Base-by-base conservation (phyloP, 2,797 vertebrate genomes). In the Poecilia velifera region DNA sequence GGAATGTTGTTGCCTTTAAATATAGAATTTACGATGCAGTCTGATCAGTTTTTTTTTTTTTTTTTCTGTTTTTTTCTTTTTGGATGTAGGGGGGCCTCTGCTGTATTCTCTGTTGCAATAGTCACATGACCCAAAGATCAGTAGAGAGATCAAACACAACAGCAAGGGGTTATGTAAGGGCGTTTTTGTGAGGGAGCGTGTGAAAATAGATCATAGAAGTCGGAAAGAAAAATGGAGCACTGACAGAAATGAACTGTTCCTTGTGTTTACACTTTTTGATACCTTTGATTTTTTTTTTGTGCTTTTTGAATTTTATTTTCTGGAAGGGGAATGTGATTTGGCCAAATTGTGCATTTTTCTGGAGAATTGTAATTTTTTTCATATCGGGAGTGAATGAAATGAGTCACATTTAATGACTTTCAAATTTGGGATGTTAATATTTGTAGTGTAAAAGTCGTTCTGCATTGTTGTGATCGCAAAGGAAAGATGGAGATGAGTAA, bases 1-100 rank as follows among this genome's bases (percentile, higher is more conserved):
- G 77, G 83, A 82, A 74, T 82, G 80, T 76, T 84, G 68, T 80
- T 90, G 79, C 72, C 68, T 81, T 45, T 77, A 36, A 18, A 86
- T 79, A 75, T 89, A 43, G 87, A 86, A 91, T 90, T 90, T 85
- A 89, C 74, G 86, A 82, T 90, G 82, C 77, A 72, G 76, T 66
- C 71, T 82, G 88, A 79, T 85, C 79, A 49, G 51, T 70, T 90
- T 87, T 87, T 85, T 9, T 0, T 41, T 6, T 39, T 41, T 41
- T 25, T 90, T 87, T 87, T 85, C 5, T 0, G 8, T 6, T 39
- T 41, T 41, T 25, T 36, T n/a, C 12, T n/a, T 46, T 73, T 20
- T 81, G 82, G 82, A 82, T 79, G 82, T 73, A 18, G 68, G 79
- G 14, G 5, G 72, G 76, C 34, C 39, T 70, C 72, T 83, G 80